A percentile compares a stretch with the other conserved stretches of the same genome.
Conservation (phyloP, 2,113 vertebrate species). For the Chauna torquata region DNA sequence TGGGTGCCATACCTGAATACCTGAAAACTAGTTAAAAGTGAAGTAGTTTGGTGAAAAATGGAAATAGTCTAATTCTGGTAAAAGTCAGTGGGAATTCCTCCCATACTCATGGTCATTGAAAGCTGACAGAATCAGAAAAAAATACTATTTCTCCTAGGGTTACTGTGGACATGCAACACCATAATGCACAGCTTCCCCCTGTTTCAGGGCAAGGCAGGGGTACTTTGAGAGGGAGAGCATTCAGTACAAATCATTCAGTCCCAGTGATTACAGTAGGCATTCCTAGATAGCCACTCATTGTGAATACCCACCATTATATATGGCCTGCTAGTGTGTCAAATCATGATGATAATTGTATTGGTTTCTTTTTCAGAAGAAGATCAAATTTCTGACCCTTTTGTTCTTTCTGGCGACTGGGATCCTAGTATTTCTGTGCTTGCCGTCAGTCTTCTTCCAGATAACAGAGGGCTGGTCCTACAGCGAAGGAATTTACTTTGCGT, state of each 20-base stretch:
- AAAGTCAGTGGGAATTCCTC: not conserved
- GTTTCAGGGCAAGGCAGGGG: not conserved
- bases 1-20: not conserved
- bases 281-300: not conserved
- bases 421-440: slow-evolving; percentile 72
- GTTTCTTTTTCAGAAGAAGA: slow-evolving; percentile 69
- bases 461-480: slow-evolving; percentile 72
- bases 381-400: slow-evolving; percentile 65
- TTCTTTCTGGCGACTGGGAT: slow-evolving; percentile 72
- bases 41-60: not conserved
- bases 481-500: slow-evolving; percentile 76
- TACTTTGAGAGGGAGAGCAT: not conserved
- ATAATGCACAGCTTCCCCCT: not conserved
- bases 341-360: not conserved
- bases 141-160: not conserved
- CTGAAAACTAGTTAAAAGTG: not conserved
- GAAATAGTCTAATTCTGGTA: not conserved
- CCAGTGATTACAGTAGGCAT: not conserved
- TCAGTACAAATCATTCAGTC: not conserved
- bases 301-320: not conserved
- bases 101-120: not conserved
- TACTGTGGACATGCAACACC: not conserved
- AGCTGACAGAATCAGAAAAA: not conserved
- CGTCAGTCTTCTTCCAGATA: slow-evolving; percentile 66
- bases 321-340: not conserved